A percentile compares a stretch with the other conserved stretches of the same genome.
Conservation (phyloP, 2,113 vertebrate species). For the Mastomys coucha region DNA sequence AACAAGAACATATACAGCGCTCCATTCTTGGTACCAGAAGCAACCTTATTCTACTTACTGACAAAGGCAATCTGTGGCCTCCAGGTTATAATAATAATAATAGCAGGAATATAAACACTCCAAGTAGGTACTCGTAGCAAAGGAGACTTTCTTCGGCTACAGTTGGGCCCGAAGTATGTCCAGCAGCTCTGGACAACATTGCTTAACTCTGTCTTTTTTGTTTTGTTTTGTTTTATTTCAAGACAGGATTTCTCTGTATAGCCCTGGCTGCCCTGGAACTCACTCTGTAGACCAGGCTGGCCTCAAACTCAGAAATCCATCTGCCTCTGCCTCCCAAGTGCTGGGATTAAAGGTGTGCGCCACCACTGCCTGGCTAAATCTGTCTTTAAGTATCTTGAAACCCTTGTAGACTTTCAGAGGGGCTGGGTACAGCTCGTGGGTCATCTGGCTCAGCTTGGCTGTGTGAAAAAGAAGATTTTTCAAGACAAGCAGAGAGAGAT, state of each 20-base stretch:
- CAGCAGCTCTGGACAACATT: neutral
- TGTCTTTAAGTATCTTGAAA: neutral
- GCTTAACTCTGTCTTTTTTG: no score
- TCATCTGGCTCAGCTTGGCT: neutral
- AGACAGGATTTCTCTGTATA: no score
- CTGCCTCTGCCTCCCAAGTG: no score
- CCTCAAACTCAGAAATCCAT: no score
- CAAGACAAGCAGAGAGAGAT: neutral
- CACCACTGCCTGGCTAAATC: no score
- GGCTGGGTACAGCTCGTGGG: neutral
- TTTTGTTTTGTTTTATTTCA: no score
- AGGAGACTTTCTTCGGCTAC: neutral
- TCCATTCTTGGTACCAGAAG: neutral
- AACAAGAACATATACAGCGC: no score
- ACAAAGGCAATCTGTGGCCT: neutral
- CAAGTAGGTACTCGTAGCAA: neutral
- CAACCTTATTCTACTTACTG: neutral
- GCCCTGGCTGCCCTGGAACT: no score
- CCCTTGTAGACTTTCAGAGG: neutral
- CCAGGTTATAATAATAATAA: neutral
- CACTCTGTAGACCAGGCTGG: no score
- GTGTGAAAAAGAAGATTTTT: neutral
- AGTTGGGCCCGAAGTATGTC: neutral
- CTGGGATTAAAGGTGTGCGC: no score
- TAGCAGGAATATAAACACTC: neutral